Evolutionary conservation across 2,888 invertebrate genomes (phyloP).

Genomic region (Sclerodermus sp.): DNA sequence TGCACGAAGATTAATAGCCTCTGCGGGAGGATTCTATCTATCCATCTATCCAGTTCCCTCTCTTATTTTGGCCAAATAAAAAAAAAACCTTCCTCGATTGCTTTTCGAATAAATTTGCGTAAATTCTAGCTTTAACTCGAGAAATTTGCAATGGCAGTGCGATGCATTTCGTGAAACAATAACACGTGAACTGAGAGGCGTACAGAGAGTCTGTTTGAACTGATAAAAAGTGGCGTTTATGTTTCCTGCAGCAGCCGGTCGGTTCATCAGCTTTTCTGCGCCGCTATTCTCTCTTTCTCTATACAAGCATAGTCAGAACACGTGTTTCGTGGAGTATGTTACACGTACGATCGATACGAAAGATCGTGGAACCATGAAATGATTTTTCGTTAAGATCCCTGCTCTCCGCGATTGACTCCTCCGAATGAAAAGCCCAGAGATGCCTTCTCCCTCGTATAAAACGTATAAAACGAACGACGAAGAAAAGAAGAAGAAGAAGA

Average conservation of each 20-base stretch:
- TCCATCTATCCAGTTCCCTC: too few relatives aligned
- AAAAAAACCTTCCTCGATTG: too few relatives aligned
- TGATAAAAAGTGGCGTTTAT: slow-evolving; percentile 36
- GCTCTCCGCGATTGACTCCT: too few relatives aligned
- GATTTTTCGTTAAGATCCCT: slow-evolving; percentile 10
- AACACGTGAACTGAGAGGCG: slow-evolving; percentile 22
- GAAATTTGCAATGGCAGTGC: slow-evolving; percentile 7
- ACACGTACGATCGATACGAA: slow-evolving; percentile 7
- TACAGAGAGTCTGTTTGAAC: slow-evolving; percentile 17
- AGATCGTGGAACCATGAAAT: slow-evolving; percentile 7
- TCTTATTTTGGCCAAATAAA: too few relatives aligned
- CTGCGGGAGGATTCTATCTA: too few relatives aligned
- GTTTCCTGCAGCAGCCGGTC: slow-evolving; percentile 27
- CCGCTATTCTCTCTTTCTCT: neutral
- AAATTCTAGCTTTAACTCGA: too few relatives aligned
- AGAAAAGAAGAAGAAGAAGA: too few relatives aligned
- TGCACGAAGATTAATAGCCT: slow-evolving; percentile 36
- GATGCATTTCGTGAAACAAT: slow-evolving; percentile 34
- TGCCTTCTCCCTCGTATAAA: too few relatives aligned
- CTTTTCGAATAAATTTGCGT: too few relatives aligned
- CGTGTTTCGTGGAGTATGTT: slow-evolving; percentile 12
- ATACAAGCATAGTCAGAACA: slow-evolving; percentile 3
- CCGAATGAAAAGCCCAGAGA: too few relatives aligned
- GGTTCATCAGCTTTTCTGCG: slow-evolving; percentile 5
- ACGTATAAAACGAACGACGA: too few relatives aligned